Base-by-base conservation (phyloP, 2,888 invertebrate species). In the Autographa gamma region DNA sequence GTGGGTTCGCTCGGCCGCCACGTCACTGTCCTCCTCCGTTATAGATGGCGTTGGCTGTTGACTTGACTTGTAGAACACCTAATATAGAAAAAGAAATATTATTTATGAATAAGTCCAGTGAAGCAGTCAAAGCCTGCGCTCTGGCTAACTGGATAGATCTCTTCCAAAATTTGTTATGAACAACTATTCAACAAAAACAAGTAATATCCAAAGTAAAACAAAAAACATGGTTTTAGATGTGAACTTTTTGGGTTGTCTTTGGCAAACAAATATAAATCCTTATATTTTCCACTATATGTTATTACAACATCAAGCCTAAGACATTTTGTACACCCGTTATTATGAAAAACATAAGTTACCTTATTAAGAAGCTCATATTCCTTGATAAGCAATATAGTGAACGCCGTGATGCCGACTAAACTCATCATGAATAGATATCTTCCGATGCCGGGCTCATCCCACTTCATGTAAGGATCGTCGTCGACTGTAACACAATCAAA, bases 371-470 rank as follows among this genome's bases (percentile, higher is more conserved):
- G 76, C 82, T 95, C 92, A 81, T 96, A 96, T 87, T 98, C 98
- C 54, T 97, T 93, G 11, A 97, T 68, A 7, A 98, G 92, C 31
- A 98, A 90, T 0, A 97, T 65, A 0, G 92, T 71, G 81, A 98
- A 97, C 62, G 97, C 95, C 0, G 97, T 68, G 0, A 97, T 62
- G 7, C 97, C 97, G 14, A 97, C 96, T 0, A 95, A 60, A 5
- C 96, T 86, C 88, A 98, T 96, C 88, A 97, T 97, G n/a, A 97
- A 86, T 25, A 98, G 85, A 90, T 98, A 97, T 31, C 97, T 94
- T 0, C 98, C 97, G 71, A 98, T 97, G 16, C 98, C 98, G 0
- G 97, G 97, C 60, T 96, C 94, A 41, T 95, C 91, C 97, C 97
- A 97, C 14, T 95, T 94, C 76, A 97, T 96, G 84, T 96, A 97